Base-by-base conservation (phyloP, 2,797 vertebrate species). In the Lindbergichthys nudifrons region DNA sequence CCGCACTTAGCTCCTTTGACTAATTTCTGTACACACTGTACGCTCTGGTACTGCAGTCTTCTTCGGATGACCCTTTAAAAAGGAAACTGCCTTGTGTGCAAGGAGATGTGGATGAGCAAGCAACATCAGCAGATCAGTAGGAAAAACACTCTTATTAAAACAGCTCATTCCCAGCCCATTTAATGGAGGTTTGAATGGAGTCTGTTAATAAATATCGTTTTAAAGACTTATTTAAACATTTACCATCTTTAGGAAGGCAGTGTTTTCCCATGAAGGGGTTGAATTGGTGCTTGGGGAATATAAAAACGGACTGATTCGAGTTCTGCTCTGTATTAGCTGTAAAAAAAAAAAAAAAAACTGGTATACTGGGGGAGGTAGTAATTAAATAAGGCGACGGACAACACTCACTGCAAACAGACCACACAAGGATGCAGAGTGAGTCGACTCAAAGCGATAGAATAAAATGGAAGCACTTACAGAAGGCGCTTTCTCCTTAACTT, bases 381-480 rank as follows among this genome's bases (percentile, higher is more conserved):
- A 80, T 13, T 61, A 46, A 63, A 32, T 47, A 60, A 21, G 65
- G 67, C 75, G 64, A 83, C 54, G 80, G 61, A 73, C 70, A 65
- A 83, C 61, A 70, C 23, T 68, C 87, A 81, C 77, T 36, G 82
- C 82, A 87, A 84, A 79, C 61, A 60, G 30, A 71, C 78, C 61
- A 68, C 75, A 79, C 54, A 23, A 64, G 59, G 80, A 80, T 77
- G 79, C 79, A 64, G 80, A 74, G 73, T 78, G 52, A 69, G 77
- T 67, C 58, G 57, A 76, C 50, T 54, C 45, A 75, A 26, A 65
- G 67, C 66, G 26, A 26, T 5, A 84, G 50, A 46, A 65, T 32
- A 53, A 61, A 75, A 86, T 70, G 76, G 67, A 77, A 59, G 75
- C 74, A 83, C 88, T 86, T 85, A 87, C 85, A 82, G 75, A 56